Conservation (phyloP, 2,797 vertebrate genomes). For the Diplodus puntazzo region DNA sequence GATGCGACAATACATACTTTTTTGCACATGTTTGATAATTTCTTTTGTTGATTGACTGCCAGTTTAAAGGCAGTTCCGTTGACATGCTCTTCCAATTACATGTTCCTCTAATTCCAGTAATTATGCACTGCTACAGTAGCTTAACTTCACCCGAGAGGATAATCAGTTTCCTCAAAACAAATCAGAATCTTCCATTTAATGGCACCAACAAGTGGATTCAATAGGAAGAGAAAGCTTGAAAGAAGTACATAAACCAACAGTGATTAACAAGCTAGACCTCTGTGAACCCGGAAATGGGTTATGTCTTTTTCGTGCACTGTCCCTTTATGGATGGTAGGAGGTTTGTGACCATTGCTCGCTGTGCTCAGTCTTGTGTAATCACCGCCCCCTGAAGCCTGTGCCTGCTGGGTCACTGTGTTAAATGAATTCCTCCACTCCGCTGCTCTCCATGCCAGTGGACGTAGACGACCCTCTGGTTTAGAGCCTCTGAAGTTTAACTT, state of each 20-base stretch:
- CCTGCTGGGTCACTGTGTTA: neutral
- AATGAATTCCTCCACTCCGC: neutral
- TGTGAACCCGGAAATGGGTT: neutral
- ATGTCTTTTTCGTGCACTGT: neutral
- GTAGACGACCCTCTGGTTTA: neutral
- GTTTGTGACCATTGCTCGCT: constrained; percentile 32
- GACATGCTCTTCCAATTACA: constrained; percentile 7
- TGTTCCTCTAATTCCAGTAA: neutral
- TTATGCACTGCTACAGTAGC: constrained; percentile 1
- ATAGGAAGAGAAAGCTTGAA: neutral
- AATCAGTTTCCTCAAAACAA: neutral
- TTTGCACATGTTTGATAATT: neutral
- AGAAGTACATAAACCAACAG: neutral
- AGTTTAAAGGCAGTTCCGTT: neutral
- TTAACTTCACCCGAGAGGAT: neutral
- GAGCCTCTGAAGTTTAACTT: neutral
- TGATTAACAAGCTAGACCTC: neutral
- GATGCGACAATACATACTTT: neutral
- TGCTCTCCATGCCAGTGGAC: neutral
- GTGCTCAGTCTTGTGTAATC: constrained; percentile 7
- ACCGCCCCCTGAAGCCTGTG: neutral
- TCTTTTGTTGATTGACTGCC: neutral
- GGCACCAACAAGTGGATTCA: neutral
- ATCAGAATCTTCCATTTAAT: constrained; percentile 1
- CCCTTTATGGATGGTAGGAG: constrained; percentile 25